Percentiles rank a stretch among this genome's conserved stretches.
Conservation (phyloP, 2,113 vertebrate genomes). For the Tupaia tana region DNA sequence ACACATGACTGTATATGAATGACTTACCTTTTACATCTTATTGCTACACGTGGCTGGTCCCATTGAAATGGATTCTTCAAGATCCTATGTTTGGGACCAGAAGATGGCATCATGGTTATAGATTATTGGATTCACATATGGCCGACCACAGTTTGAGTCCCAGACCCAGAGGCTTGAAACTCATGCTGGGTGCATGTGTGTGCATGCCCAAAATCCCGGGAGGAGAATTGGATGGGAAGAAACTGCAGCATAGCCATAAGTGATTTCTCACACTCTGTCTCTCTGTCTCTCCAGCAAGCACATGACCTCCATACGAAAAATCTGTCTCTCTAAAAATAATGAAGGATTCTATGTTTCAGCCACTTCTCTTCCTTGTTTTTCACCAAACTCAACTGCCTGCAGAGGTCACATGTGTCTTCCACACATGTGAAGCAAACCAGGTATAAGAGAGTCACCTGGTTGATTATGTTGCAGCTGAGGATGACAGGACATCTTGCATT, state of each 20-base stretch:
- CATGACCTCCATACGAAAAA: too few relatives aligned
- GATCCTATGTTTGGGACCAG: not conserved
- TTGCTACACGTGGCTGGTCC: not conserved
- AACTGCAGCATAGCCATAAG: too few relatives aligned
- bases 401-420: not conserved
- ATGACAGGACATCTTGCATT: not conserved
- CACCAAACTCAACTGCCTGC: not conserved
- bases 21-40: not conserved
- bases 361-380: not conserved
- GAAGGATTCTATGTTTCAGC: not conserved
- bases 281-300: too few relatives aligned
- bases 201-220: too few relatives aligned
- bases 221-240: too few relatives aligned
- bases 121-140: too few relatives aligned
- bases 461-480: not conserved
- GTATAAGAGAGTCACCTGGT: not conserved
- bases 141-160: too few relatives aligned
- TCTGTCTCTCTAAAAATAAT: too few relatives aligned
- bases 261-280: too few relatives aligned
- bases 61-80: not conserved
- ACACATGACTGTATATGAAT: not conserved
- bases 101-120: too few relatives aligned
- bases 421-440: not conserved
- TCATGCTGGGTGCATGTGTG: too few relatives aligned
- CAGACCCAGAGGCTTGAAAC: too few relatives aligned